These are phyloP conservation scores for Gadopsis bispinosus DNA, from an alignment of 2,797 vertebrate genomes.

Conservation along the genomic window DNA sequence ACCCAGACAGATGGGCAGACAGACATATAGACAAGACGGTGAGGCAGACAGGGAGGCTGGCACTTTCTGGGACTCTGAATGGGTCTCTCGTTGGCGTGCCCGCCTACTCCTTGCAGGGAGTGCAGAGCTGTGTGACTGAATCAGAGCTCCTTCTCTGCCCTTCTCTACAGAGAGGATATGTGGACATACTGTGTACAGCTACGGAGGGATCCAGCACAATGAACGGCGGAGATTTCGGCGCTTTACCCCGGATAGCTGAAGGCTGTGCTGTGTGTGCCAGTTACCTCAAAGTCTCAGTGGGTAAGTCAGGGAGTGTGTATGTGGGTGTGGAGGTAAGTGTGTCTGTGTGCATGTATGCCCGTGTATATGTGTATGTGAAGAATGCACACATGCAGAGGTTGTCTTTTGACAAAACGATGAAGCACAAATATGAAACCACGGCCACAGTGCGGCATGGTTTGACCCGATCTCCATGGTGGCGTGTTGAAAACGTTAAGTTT, in stretches of 20 bases:
- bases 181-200: slow-evolving; percentile 62
- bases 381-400: slow-evolving; percentile 39
- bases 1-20: slow-evolving; percentile 58
- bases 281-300: slow-evolving; percentile 62
- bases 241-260: slow-evolving; percentile 44
- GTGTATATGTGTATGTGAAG: slow-evolving; percentile 24
- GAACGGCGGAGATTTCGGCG: slow-evolving; percentile 33
- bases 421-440: slow-evolving; percentile 27
- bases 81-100: slow-evolving; percentile 72
- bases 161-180: slow-evolving; percentile 77
- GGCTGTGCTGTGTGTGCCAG: slow-evolving; percentile 39
- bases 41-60: slow-evolving; percentile 72
- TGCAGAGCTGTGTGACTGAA: slow-evolving; percentile 80
- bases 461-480: slow-evolving; percentile 8
- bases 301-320: slow-evolving; percentile 70
- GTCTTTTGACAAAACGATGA: slow-evolving; percentile 32
- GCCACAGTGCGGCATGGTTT: not conserved
- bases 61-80: slow-evolving; percentile 76
- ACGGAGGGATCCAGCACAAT: slow-evolving; percentile 46
- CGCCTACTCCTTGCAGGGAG: slow-evolving; percentile 79
- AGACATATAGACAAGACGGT: slow-evolving; percentile 60
- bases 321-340: slow-evolving; percentile 59
- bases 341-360: not conserved
- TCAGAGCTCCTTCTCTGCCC: slow-evolving; percentile 77
- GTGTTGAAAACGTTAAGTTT: slow-evolving; percentile 36